A percentile compares a stretch with the other conserved stretches of the same genome.
Evolutionary conservation across 1,140 invertebrate species (phyloP).

Genomic region (Drosophila orosa): DNA sequence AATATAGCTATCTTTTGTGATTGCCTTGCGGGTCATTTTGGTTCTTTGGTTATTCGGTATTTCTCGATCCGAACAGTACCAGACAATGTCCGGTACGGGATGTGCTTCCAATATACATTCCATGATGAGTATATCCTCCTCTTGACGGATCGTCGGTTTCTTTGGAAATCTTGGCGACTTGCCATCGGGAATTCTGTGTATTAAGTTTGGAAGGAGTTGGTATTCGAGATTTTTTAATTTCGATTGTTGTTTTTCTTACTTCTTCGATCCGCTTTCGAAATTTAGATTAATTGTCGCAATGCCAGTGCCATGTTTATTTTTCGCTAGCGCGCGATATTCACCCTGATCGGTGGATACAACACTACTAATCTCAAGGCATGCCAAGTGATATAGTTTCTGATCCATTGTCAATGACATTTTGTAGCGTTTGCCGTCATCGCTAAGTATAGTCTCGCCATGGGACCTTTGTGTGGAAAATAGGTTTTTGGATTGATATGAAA

Average conservation of each 20-base stretch:
- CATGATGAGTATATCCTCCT: slow-evolving; percentile 96
- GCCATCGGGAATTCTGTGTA: slow-evolving; percentile 95
- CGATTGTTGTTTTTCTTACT: slow-evolving; percentile 86
- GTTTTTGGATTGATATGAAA: slow-evolving; percentile 26
- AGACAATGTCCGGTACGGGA: slow-evolving; percentile 97
- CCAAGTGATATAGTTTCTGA: slow-evolving; percentile 95
- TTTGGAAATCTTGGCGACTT: slow-evolving; percentile 98
- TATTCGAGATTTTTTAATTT: slow-evolving; percentile 22
- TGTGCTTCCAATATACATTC: slow-evolving; percentile 97
- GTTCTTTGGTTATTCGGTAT: slow-evolving; percentile 92
- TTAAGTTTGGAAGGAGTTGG: slow-evolving; percentile 47
- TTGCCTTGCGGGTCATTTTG: slow-evolving; percentile 93
- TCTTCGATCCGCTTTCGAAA: slow-evolving; percentile 95
- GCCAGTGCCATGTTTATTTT: slow-evolving; percentile 96
- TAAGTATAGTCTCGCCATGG: slow-evolving; percentile 92
- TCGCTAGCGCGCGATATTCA: slow-evolving; percentile 96
- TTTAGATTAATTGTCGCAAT: slow-evolving; percentile 98
- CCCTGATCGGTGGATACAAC: slow-evolving; percentile 94
- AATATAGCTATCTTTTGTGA: slow-evolving; percentile 94
- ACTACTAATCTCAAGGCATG: slow-evolving; percentile 92
- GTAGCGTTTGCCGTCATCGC: slow-evolving; percentile 90
- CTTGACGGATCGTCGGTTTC: slow-evolving; percentile 98
- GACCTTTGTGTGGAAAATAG: slow-evolving; percentile 87
- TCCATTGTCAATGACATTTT: slow-evolving; percentile 92
- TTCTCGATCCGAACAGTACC: slow-evolving; percentile 95